A percentile compares a stretch with the other conserved stretches of the same genome.
Conservation (phyloP, 2,888 invertebrate genomes). For the Megamerina dolium region DNA sequence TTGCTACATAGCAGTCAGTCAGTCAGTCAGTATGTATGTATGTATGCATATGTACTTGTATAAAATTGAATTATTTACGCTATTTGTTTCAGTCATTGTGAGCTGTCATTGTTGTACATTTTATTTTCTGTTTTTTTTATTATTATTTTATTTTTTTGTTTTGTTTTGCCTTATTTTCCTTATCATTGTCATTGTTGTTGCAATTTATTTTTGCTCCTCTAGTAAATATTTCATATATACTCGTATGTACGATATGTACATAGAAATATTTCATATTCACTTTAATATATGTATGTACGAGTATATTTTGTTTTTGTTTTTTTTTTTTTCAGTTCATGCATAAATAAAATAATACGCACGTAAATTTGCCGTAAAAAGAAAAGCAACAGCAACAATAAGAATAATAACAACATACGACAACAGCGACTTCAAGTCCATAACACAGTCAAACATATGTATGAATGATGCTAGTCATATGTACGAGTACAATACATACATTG, state of each 20-base stretch:
- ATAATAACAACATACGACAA: not conserved
- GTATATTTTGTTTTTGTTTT: no score
- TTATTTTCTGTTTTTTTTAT: not conserved
- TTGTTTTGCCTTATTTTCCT: not conserved
- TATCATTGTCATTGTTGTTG: not conserved
- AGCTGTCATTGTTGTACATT: not conserved
- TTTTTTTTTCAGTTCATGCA: not conserved
- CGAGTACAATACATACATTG: no score
- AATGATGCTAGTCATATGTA: no score
- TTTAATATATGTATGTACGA: not conserved
- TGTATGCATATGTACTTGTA: not conserved
- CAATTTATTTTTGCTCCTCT: no score
- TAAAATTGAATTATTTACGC: not conserved
- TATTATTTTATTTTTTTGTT: not conserved
- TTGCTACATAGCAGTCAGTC: slow-evolving; percentile 2
- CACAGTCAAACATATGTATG: no score
- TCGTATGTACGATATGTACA: no score
- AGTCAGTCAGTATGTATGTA: not conserved
- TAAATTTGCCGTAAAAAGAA: not conserved
- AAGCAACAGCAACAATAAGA: not conserved
- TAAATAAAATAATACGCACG: not conserved
- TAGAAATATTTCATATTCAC: not conserved
- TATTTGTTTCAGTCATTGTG: not conserved
- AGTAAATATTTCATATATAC: no score
- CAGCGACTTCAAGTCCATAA: no score